Evolutionary conservation across 2,888 invertebrate species (phyloP), one percentile per base, ranked within the genome.

Genomic region (Heliconius ethilla): DNA sequence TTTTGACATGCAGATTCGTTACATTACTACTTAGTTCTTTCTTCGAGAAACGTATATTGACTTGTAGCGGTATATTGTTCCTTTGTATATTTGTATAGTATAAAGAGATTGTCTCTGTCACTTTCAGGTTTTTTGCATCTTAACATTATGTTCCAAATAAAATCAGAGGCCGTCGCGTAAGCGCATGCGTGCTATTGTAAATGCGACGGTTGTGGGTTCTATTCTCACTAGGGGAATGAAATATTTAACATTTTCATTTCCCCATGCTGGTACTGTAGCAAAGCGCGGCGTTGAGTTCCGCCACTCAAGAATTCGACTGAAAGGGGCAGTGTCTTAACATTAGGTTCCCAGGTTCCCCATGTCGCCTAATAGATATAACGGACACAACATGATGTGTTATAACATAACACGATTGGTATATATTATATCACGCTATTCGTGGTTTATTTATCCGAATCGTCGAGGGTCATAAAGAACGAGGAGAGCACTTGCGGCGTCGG

Each of bases 1-100:
- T 76, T 66, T 76, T 72, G 72, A 76, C 72, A 29, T 72, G 70
- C 72, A 76, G 37, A 72, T 72, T 72, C 72, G 70, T 72, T 65
- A 65, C 15, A 70, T 65, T 70, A 66, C 65, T n/a, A 67, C n/a
- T 67, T 67, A 55, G 29, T 25, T 62, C 51, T 69, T 75, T 51
- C 18, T 40, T 69, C 11, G 25, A 37, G n/a, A 25, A 27, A 29
- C 27, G 45, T 55, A 45, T 22, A 51, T 75, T 65, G 25, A 27
- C 29, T 15, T 29, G 27, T 27, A 29, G 13, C 37, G 33, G 15
- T 13, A 45, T 45, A 45, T 15, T 45, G 5, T 15, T 45, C 15
- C 15, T 45, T 45, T 45, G 45, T 45, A 45, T 45, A 45, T 45
- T 45, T 45, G 45, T 45, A 45, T 45, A 45, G 6, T 6, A 15